Evolutionary conservation across 2,113 vertebrate species (phyloP).

Genomic region (Syngnathus typhle): DNA sequence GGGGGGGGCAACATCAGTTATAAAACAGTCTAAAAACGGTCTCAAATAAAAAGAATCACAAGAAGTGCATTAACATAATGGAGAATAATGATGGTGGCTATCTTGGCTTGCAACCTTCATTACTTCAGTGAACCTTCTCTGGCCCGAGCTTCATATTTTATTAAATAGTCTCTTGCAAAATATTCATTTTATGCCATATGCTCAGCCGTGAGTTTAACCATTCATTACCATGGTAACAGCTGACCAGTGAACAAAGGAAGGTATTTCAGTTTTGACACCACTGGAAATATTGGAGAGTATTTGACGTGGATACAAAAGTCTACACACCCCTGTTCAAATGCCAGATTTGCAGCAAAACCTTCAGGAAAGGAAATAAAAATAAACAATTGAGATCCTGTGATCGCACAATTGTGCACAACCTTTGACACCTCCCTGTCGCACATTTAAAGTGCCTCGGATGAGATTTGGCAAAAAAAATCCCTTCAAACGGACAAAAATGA

Average conservation of each 20-base stretch:
- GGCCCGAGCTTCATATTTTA: conserved; percentile 17
- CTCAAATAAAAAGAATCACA: not conserved
- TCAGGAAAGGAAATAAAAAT: not conserved
- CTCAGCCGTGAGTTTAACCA: not conserved
- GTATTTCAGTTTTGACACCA: not conserved
- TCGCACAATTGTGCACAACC: not conserved
- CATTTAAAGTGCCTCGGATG: not conserved
- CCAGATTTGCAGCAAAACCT: not conserved
- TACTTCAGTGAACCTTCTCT: not conserved
- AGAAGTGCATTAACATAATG: not conserved
- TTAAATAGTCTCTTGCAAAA: conserved; percentile 5
- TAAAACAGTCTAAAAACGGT: not conserved
- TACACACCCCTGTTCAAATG: not conserved
- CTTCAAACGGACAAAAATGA: not conserved
- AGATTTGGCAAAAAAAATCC: not conserved
- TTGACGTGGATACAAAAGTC: not conserved
- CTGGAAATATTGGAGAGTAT: conserved; percentile 9
- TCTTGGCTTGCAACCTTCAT: not conserved
- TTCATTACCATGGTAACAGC: conserved; percentile 17
- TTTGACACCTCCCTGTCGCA: no score
- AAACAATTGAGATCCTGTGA: not conserved
- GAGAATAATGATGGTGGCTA: not conserved
- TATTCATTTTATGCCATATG: not conserved
- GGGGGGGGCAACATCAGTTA: no score
- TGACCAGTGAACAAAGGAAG: conserved; percentile 20